Conservation (phyloP, 2,113 vertebrate genomes). For the Pseudorhombus dupliciocellatus region DNA sequence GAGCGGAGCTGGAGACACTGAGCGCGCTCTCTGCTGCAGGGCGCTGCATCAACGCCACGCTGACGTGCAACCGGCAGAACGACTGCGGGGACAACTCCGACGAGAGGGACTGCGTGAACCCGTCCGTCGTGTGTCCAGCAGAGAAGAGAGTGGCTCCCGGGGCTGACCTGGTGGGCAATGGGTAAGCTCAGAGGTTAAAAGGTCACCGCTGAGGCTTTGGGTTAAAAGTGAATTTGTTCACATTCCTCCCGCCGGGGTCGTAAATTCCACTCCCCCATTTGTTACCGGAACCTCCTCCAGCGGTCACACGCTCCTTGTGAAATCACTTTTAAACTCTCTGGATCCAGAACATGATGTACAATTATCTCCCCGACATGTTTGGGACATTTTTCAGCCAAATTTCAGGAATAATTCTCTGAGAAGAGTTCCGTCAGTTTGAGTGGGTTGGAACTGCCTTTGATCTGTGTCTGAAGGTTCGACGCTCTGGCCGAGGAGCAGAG, state of each 20-base stretch:
- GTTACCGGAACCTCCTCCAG: too few species aligned
- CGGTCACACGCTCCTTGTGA: too few species aligned
- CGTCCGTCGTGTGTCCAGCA: slow-evolving; percentile 74
- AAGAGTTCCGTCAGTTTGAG: too few species aligned
- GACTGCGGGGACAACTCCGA: slow-evolving; percentile 95
- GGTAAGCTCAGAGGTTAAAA: slow-evolving; percentile 79
- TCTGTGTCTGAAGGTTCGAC: slow-evolving; percentile 82
- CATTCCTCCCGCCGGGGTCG: not conserved
- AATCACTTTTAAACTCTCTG: too few species aligned
- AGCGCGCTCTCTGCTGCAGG: slow-evolving; percentile 72
- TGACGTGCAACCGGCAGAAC: slow-evolving; percentile 91
- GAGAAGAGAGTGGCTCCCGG: slow-evolving; percentile 79
- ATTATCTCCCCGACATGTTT: too few species aligned
- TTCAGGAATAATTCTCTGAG: too few species aligned
- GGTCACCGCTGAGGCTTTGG: not conserved
- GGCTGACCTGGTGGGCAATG: slow-evolving; percentile 82
- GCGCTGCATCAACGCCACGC: slow-evolving; percentile 85
- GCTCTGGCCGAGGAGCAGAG: slow-evolving; percentile 82
- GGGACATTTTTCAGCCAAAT: too few species aligned
- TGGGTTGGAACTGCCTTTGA: not conserved
- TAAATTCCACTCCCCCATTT: not conserved
- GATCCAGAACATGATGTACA: too few species aligned
- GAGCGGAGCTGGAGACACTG: not conserved
- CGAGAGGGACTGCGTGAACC: slow-evolving; percentile 83
- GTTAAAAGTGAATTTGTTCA: too few species aligned